A percentile compares a stretch with the other conserved stretches of the same genome.
phyloP scores from a whole-genome alignment of 2,797 vertebrate species.

The Alauda arvensis region DNA sequence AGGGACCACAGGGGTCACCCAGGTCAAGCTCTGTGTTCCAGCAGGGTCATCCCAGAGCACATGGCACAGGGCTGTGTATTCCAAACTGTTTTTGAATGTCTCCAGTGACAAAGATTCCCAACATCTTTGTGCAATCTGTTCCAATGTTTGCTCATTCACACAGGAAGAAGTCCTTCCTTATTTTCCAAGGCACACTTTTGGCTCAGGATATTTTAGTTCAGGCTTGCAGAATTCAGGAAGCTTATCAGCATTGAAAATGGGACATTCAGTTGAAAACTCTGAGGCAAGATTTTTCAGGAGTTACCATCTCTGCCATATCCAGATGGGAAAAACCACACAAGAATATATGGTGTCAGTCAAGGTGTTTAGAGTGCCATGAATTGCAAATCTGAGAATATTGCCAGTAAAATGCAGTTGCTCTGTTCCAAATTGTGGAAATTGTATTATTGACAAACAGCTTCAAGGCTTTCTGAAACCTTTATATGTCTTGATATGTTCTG shows the following conservation, averaged over 20 bases:
- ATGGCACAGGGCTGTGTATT: background rate
- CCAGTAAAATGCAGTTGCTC: background rate
- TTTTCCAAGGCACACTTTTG: background rate
- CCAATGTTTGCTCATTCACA: background rate
- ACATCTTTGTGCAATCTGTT: background rate
- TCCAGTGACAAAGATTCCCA: background rate
- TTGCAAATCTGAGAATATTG: background rate
- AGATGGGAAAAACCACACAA: background rate
- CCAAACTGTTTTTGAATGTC: background rate
- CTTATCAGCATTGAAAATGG: background rate
- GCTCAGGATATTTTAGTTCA: background rate
- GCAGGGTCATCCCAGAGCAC: background rate
- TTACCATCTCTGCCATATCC: background rate
- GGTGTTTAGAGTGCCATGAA: background rate
- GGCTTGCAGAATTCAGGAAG: background rate
- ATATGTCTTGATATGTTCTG: background rate
- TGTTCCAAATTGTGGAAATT: background rate
- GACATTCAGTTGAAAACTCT: background rate
- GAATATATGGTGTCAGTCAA: background rate
- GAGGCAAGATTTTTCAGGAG: background rate
- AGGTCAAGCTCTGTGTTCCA: background rate
- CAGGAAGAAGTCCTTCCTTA: background rate
- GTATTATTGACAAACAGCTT: background rate
- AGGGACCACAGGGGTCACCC: background rate
- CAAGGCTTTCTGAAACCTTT: background rate